These are phyloP conservation scores for Heliothis peltigera DNA, from an alignment of 2,888 invertebrate species.

Conservation along the genomic window DNA sequence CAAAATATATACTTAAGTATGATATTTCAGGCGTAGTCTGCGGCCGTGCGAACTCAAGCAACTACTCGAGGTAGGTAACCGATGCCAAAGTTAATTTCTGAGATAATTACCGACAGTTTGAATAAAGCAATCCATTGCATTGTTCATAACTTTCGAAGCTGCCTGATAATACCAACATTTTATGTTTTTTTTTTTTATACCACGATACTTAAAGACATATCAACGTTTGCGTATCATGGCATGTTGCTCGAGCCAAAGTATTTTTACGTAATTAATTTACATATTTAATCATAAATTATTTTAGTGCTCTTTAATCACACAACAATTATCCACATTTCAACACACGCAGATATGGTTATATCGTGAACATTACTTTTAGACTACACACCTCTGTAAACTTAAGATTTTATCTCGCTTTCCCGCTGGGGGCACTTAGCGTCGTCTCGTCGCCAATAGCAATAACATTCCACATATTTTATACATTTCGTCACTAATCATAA, in stretches of 20 bases:
- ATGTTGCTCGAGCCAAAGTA: conserved; percentile 35
- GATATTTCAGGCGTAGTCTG: conserved; percentile 13
- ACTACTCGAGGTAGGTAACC: no score
- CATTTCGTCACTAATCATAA: conserved; percentile 56
- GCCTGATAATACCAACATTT: conserved; percentile 27
- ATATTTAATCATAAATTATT: conserved; percentile 38
- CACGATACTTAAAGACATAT: background rate
- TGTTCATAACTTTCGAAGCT: conserved; percentile 33
- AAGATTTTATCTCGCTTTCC: conserved; percentile 39
- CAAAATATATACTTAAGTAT: background rate
- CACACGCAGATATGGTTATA: conserved; percentile 20
- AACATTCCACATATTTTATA: conserved; percentile 35
- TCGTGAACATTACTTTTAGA: conserved; percentile 8
- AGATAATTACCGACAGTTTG: conserved; percentile 22
- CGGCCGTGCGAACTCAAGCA: conserved; percentile 41
- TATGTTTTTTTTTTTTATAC: background rate
- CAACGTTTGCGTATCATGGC: no score
- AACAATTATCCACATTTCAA: conserved; percentile 24
- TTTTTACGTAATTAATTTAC: conserved; percentile 31
- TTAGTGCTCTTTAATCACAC: conserved; percentile 17
- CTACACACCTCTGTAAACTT: conserved; percentile 27
- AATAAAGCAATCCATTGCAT: conserved; percentile 21
- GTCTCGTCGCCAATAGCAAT: conserved; percentile 14
- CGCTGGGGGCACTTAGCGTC: conserved; percentile 25
- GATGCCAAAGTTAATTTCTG: background rate